Evolutionary conservation across 2,797 vertebrate species (phyloP).

Genomic region (Hydrophis major): DNA sequence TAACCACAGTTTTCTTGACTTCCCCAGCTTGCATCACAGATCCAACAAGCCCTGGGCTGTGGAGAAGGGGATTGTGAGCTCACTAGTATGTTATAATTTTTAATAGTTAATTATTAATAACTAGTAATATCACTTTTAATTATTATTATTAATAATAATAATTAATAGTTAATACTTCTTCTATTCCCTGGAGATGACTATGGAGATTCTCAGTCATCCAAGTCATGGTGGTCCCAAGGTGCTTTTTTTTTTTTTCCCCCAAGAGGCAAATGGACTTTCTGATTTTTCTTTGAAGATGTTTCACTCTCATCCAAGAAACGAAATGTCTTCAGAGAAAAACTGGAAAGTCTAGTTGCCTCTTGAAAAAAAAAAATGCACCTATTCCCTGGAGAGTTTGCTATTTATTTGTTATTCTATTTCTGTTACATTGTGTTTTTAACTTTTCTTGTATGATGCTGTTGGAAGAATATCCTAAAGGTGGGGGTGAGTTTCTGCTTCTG

Average conservation of each 20-base stretch:
- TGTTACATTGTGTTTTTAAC: background rate
- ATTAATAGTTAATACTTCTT: background rate
- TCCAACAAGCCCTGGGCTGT: background rate
- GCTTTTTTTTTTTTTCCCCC: too few species aligned
- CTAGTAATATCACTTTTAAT: background rate
- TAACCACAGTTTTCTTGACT: background rate
- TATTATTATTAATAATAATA: background rate
- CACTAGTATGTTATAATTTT: background rate
- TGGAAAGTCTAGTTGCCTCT: too few species aligned
- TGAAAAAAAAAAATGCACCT: background rate
- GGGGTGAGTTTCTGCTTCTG: too few species aligned
- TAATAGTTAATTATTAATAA: background rate
- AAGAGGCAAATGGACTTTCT: too few species aligned
- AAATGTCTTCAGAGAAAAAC: too few species aligned
- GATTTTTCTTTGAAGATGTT: too few species aligned
- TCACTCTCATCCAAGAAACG: too few species aligned
- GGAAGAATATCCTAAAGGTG: too few species aligned
- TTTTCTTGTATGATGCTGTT: background rate
- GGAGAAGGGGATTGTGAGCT: background rate
- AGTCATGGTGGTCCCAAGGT: too few species aligned
- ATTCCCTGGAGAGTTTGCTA: background rate
- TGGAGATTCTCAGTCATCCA: too few species aligned
- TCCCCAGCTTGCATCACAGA: background rate
- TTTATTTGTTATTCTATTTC: background rate
- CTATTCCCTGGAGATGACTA: background rate